These are phyloP conservation scores for Formicarius rufipectus DNA, from an alignment of 2,113 vertebrate species.

Conservation along the genomic window DNA sequence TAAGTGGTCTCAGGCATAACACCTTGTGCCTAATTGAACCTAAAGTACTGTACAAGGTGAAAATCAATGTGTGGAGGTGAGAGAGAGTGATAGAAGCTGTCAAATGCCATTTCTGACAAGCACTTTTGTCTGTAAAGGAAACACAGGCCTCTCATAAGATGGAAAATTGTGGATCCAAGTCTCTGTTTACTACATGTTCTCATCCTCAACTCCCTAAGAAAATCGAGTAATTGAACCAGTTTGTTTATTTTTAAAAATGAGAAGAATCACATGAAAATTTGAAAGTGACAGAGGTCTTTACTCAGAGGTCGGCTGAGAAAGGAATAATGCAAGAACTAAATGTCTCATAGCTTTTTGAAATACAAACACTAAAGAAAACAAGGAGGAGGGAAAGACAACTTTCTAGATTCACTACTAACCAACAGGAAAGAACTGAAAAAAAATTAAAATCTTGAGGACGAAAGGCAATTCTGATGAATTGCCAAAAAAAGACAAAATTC, in stretches of 20 bases:
- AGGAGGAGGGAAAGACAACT: neutral
- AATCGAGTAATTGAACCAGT: neutral
- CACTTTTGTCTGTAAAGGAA: constrained; percentile 7
- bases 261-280: neutral
- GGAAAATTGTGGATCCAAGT: neutral
- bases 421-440: neutral
- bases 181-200: neutral
- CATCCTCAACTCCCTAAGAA: neutral
- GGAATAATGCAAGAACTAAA: neutral
- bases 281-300: neutral
- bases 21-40: constrained; percentile 53
- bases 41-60: constrained; percentile 60
- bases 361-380: neutral
- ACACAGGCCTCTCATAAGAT: neutral
- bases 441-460: neutral
- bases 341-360: neutral
- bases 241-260: neutral
- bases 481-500: neutral
- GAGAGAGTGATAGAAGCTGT: constrained; percentile 29
- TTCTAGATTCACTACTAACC: neutral
- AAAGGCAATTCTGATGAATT: neutral
- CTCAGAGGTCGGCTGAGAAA: neutral
- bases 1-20: constrained; percentile 49
- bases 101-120: constrained; percentile 47
- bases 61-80: constrained; percentile 56